Base-by-base conservation (phyloP, 2,113 vertebrate genomes). In the Osmerus mordax region DNA sequence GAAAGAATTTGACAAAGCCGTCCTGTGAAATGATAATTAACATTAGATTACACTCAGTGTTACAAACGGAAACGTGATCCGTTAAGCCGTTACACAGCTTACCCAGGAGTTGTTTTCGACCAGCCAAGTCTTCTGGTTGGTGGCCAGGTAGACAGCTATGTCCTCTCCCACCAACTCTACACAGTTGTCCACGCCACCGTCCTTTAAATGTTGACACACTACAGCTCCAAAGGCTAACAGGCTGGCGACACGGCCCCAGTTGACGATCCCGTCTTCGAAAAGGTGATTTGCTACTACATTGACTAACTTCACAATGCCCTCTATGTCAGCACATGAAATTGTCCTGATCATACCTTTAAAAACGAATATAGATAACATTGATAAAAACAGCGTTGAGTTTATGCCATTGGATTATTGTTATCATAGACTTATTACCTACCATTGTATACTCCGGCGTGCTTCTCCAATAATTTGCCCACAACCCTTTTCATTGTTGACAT, bases 1-100 rank as follows among this genome's bases (percentile, higher is more conserved):
- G 89, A 74, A 95, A 95, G 68, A 95, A 95, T 32, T 94, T 87
- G 7, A 93, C 91, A 78, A 94, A 95, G 19, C 94, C 94, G 69
- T 93, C 91, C 94, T 87, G 66, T 36, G 21, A 11, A 8, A 56
- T n/a, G 8, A 47, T 4, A 67, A 53, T 25, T 28, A n/a, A 16
- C 18, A 67, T 51, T 21, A 52, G 6, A 21, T n/a, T 60, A 21
- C 18, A 32, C 4, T 52, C 8, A 15, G 4, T 28, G 55, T 21
- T 2, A n/a, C 25, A 53, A 18, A 15, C 29, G 0, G 36, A 62
- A 28, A 15, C n/a, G n/a, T 15, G 14, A 32, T 16, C 5, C 21
- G 11, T 15, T 2, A 69, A n/a, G 25, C 51, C 51, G 14, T 28
- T 54, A 58, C 19, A 16, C 52, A 53, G 15, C 52, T 53, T 53